Evolutionary conservation across 2,888 invertebrate species (phyloP).

Genomic region (Protonemura montana): DNA sequence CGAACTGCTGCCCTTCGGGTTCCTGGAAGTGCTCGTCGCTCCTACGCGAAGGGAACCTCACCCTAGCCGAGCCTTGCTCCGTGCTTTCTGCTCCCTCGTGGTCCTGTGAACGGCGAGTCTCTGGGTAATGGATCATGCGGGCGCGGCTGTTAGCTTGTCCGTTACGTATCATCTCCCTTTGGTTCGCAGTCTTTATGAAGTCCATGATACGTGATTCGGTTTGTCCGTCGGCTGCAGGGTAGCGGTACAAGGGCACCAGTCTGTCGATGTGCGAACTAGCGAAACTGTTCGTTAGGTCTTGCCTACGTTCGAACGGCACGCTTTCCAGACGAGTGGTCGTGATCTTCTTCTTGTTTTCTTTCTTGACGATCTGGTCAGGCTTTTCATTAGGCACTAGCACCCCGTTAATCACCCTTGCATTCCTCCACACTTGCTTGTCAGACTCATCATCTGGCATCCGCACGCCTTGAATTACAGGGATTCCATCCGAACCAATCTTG

Average conservation of each 20-base stretch:
- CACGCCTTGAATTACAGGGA: conserved; percentile 82
- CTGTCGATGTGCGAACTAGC: conserved; percentile 17
- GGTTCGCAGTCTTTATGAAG: conserved; percentile 47
- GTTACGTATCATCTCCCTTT: conserved; percentile 40
- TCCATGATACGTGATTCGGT: conserved; percentile 43
- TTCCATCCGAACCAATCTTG: conserved; percentile 73
- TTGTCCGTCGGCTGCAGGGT: neutral
- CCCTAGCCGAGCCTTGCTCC: conserved; percentile 49
- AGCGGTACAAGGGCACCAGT: conserved; percentile 26
- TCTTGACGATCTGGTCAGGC: conserved; percentile 22
- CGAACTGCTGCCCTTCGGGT: conserved; percentile 63
- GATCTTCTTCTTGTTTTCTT: conserved; percentile 17
- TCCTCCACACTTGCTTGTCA: conserved; percentile 85
- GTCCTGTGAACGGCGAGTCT: conserved; percentile 54
- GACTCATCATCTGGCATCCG: conserved; percentile 85
- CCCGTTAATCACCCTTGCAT: conserved; percentile 87
- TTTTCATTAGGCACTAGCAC: conserved; percentile 74
- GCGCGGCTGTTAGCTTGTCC: conserved; percentile 32
- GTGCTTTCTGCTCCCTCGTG: conserved; percentile 56
- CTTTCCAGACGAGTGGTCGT: neutral
- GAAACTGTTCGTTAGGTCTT: neutral
- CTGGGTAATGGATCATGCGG: conserved; percentile 44
- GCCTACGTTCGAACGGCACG: neutral
- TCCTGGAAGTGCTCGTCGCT: conserved; percentile 51
- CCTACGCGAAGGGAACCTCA: conserved; percentile 54